Conservation (phyloP, 2,113 vertebrate species). For the Acrocephalus kingi region DNA sequence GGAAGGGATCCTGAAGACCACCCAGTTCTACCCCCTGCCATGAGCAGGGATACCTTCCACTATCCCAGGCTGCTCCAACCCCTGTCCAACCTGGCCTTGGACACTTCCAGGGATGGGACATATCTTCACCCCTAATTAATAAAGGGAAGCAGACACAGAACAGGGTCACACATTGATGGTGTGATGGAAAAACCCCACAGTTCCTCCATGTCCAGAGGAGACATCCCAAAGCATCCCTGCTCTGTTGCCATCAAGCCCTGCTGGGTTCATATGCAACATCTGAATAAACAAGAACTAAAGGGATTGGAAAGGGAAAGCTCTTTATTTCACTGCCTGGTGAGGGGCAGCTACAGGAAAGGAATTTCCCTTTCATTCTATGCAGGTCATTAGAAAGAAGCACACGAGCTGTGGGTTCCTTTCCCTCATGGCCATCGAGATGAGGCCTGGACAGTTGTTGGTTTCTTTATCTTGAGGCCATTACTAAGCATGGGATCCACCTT, state of each 20-base stretch:
- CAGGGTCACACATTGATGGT: neutral
- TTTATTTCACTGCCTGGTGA: neutral
- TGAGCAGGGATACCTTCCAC: neutral
- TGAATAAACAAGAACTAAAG: neutral
- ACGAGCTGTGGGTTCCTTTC: neutral
- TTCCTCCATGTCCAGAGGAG: neutral
- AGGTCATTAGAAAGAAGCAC: constrained; percentile 10
- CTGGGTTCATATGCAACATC: neutral
- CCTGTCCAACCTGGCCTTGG: neutral
- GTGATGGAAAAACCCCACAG: neutral
- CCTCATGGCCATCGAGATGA: neutral
- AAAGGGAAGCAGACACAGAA: neutral
- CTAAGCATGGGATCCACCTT: neutral
- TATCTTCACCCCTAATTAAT: neutral
- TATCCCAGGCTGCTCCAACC: neutral
- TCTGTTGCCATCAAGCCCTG: neutral
- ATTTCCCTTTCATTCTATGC: constrained; percentile 21
- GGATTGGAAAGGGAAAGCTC: neutral
- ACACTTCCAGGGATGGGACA: neutral
- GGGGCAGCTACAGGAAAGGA: neutral
- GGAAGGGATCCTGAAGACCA: neutral
- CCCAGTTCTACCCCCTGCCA: neutral
- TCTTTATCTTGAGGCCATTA: neutral
- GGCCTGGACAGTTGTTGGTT: neutral
- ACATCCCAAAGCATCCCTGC: neutral